Evolutionary conservation across 2,888 invertebrate genomes (phyloP).

Genomic region (Tanypteryx hageni): DNA sequence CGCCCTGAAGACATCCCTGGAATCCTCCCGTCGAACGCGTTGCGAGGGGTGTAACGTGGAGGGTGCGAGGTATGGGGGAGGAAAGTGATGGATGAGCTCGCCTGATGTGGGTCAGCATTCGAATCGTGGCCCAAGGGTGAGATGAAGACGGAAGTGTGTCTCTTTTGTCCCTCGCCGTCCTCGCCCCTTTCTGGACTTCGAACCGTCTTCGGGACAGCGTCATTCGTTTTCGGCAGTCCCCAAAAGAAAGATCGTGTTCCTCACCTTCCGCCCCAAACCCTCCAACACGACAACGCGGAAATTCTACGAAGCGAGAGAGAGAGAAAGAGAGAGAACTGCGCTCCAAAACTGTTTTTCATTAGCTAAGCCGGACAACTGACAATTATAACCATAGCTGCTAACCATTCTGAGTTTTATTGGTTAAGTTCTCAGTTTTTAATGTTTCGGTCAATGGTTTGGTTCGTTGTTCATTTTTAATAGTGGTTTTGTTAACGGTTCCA

Average conservation of each 20-base stretch:
- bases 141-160: not conserved
- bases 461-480: no score
- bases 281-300: not conserved
- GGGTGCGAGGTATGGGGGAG: not conserved
- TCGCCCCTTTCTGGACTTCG: not conserved
- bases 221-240: not conserved
- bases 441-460: no score
- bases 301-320: conserved; percentile 5
- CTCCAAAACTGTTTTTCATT: not conserved
- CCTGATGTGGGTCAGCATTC: conserved; percentile 14
- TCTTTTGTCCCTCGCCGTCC: not conserved
- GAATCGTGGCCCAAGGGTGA: not conserved
- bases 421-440: no score
- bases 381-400: not conserved
- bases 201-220: no score
- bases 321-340: no score
- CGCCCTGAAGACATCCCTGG: not conserved
- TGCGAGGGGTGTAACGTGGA: not conserved
- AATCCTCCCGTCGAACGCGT: not conserved
- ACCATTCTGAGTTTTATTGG: no score
- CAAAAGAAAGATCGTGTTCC: not conserved
- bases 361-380: not conserved
- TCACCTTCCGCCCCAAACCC: not conserved
- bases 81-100: not conserved
- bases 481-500: no score